Conservation (phyloP, 2,797 vertebrate genomes). For the Lepidocolaptes lacrymiger region DNA sequence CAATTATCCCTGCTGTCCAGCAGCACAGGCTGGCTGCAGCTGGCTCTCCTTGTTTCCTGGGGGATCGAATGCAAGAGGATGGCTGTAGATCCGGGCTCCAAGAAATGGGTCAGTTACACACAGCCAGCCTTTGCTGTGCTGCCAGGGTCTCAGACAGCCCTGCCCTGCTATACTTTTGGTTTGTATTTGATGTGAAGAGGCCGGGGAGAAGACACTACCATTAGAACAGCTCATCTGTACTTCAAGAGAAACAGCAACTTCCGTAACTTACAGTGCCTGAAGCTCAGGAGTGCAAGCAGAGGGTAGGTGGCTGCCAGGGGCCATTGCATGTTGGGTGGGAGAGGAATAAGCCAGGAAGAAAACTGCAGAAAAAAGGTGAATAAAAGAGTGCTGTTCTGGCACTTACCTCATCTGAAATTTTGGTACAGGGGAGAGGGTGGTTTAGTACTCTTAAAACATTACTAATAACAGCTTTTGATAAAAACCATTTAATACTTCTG, state of each 20-base stretch:
- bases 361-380: neutral
- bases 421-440: fast-evolving
- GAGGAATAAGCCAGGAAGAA: fast-evolving
- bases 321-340: fast-evolving
- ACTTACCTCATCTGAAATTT: neutral
- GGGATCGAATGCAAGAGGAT: fast-evolving
- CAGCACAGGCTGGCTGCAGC: neutral
- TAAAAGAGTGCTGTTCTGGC: fast-evolving
- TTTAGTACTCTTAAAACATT: neutral
- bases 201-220: neutral
- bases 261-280: neutral
- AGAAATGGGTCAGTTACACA: fast-evolving
- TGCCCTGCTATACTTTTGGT: fast-evolving
- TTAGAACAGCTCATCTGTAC: fast-evolving
- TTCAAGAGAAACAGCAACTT: fast-evolving
- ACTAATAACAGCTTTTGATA: neutral
- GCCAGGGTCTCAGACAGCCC: neutral
- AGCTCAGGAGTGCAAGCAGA: neutral
- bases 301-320: no score
- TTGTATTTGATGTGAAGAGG: neutral
- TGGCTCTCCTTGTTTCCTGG: neutral
- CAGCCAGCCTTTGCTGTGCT: neutral
- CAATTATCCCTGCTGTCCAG: neutral
- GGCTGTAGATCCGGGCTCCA: fast-evolving
- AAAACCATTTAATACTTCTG: constrained; percentile 61